Conservation (phyloP, 1,140 invertebrate species). For the Tetragnatha versicolor region DNA sequence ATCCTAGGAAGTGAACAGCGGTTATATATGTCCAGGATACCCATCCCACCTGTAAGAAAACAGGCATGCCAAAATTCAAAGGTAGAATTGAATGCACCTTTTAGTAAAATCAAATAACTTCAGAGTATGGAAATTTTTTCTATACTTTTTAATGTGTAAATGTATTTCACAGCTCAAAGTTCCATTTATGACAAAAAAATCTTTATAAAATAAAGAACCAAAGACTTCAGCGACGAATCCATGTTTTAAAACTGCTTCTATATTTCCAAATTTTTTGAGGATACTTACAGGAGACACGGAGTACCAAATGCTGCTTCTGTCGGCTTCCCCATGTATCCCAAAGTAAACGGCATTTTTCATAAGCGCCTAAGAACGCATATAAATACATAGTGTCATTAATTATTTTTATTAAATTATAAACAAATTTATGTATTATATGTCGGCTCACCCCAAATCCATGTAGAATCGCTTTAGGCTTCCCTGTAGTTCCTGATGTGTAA, state of each 20-base stretch:
- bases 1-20: neutral
- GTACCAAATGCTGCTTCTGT: too few relatives aligned
- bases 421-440: too few relatives aligned
- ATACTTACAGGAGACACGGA: too few relatives aligned
- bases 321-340: too few relatives aligned
- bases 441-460: slow-evolving; percentile 70
- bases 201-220: neutral
- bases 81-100: neutral
- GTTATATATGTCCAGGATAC: neutral
- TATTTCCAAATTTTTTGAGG: too few relatives aligned
- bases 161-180: neutral
- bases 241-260: too few relatives aligned
- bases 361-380: too few relatives aligned
- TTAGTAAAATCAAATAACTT: neutral
- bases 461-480: slow-evolving; percentile 72
- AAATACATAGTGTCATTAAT: too few relatives aligned
- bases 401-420: too few relatives aligned
- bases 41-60: neutral
- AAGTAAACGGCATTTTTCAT: too few relatives aligned
- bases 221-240: too few relatives aligned
- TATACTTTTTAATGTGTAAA: neutral
- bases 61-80: neutral
- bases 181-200: neutral
- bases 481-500: slow-evolving; percentile 72
- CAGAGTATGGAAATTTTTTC: neutral